These are phyloP conservation scores for Spongilla lacustris DNA, from an alignment of 37 sponge, comb jelly and placozoan species.

Conservation along the genomic window DNA sequence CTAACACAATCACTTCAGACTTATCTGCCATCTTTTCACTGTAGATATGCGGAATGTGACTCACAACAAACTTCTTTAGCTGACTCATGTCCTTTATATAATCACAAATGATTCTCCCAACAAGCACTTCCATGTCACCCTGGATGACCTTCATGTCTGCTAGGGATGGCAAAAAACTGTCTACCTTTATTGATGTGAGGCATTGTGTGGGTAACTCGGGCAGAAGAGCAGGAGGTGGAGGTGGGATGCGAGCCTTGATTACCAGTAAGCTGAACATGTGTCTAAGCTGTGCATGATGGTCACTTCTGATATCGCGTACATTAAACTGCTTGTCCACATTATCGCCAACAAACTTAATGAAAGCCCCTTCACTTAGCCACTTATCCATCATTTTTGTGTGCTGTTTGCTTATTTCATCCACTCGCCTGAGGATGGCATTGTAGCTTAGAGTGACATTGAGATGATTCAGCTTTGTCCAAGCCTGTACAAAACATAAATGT, in stretches of 20 bases:
- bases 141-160: background rate
- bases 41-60: slow-evolving; percentile 27
- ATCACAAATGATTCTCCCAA: background rate
- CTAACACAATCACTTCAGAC: slow-evolving; percentile 40
- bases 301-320: slow-evolving; percentile 31
- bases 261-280: slow-evolving; percentile 47
- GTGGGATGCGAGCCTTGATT: background rate
- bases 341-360: slow-evolving; percentile 43
- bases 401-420: slow-evolving; percentile 16
- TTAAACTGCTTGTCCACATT: slow-evolving; percentile 24
- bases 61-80: background rate
- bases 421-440: slow-evolving; percentile 15
- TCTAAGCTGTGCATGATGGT: slow-evolving; percentile 7
- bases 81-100: slow-evolving; percentile 5
- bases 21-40: slow-evolving; percentile 34
- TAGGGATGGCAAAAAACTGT: background rate
- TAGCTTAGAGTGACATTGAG: slow-evolving; percentile 27
- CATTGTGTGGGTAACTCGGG: background rate
- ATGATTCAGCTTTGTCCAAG: slow-evolving; percentile 29
- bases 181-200: background rate
- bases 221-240: slow-evolving; percentile 7
- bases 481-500: slow-evolving; percentile 7
- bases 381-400: slow-evolving; percentile 13
- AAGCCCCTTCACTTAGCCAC: slow-evolving; percentile 21
- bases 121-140: background rate